These are phyloP conservation scores for Melanotaenia nigrans DNA, from an alignment of 2,797 vertebrate genomes.

Conservation along the genomic window DNA sequence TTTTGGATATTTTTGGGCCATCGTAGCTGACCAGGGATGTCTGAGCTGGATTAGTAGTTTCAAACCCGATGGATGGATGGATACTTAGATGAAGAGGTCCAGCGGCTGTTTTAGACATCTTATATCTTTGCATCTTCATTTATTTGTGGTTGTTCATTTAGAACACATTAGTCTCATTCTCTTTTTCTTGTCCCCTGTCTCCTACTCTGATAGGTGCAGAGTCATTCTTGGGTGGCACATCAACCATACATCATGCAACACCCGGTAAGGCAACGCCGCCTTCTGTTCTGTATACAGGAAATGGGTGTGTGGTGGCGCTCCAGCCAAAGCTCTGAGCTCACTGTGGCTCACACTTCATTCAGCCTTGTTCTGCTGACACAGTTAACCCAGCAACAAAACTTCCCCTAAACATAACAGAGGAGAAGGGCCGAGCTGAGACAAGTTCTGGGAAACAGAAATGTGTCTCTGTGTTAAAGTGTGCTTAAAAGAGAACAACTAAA, in stretches of 20 bases:
- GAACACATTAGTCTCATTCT: conserved; percentile 9
- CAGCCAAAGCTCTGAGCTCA: conserved; percentile 47
- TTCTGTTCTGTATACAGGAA: conserved; percentile 61
- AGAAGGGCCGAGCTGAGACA: conserved; percentile 22
- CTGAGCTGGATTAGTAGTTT: conserved; percentile 1
- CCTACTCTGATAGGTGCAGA: conserved; percentile 88
- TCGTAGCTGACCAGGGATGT: conserved; percentile 3
- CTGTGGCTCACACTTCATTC: conserved; percentile 52
- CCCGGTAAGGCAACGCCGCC: conserved; percentile 87
- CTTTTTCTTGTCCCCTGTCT: conserved; percentile 27
- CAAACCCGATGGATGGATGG: conserved; percentile 7
- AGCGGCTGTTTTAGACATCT: not conserved
- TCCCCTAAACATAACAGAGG: conserved; percentile 41
- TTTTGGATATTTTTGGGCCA: conserved; percentile 24
- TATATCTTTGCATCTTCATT: not conserved
- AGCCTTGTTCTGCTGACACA: conserved; percentile 57
- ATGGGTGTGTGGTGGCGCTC: conserved; percentile 55
- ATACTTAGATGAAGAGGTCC: not conserved
- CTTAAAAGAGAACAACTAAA: conserved; percentile 61
- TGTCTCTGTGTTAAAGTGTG: conserved; percentile 36
- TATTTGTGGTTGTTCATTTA: not conserved
- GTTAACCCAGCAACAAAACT: conserved; percentile 47
- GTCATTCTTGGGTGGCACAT: conserved; percentile 98
- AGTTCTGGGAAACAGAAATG: conserved; percentile 35
- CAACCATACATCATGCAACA: conserved; percentile 99